Evolutionary conservation across 2,797 vertebrate genomes (phyloP).

Genomic region (Alca torda): DNA sequence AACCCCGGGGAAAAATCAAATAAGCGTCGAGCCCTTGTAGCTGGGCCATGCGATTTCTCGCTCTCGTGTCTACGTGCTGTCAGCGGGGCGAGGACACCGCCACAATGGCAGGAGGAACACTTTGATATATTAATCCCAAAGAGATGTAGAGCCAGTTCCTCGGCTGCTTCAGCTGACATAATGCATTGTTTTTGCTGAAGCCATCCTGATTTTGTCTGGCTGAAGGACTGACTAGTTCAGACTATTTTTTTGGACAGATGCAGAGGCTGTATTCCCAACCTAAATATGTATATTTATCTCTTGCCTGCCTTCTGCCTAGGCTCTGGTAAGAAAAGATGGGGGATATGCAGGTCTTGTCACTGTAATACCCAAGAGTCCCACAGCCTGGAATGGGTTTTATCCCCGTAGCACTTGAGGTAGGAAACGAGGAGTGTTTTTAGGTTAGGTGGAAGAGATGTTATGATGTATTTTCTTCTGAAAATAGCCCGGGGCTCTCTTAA

Average conservation of each 20-base stretch:
- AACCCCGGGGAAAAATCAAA: not conserved
- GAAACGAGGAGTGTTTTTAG: not conserved
- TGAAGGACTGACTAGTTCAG: not conserved
- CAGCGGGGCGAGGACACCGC: not conserved
- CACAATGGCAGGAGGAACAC: not conserved
- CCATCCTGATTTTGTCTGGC: not conserved
- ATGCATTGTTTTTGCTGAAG: not conserved
- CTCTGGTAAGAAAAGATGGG: not conserved
- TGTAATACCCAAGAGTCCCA: not conserved
- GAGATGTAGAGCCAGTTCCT: not conserved
- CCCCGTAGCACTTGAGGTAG: not conserved
- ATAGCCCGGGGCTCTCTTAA: not conserved
- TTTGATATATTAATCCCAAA: constrained; percentile 17
- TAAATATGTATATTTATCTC: not conserved
- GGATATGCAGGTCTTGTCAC: not conserved
- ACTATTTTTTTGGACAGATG: not conserved
- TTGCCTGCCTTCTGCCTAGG: not conserved
- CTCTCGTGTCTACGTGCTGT: not conserved
- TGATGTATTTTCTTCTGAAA: not conserved
- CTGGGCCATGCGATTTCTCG: not conserved
- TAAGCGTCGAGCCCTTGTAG: not conserved
- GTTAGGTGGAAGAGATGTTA: not conserved
- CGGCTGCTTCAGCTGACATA: constrained; percentile 27
- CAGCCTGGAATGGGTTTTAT: not conserved
- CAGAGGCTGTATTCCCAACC: not conserved